phyloP scores from a whole-genome alignment of 2,797 vertebrate species.

The Lepilemur septentrionalis region DNA sequence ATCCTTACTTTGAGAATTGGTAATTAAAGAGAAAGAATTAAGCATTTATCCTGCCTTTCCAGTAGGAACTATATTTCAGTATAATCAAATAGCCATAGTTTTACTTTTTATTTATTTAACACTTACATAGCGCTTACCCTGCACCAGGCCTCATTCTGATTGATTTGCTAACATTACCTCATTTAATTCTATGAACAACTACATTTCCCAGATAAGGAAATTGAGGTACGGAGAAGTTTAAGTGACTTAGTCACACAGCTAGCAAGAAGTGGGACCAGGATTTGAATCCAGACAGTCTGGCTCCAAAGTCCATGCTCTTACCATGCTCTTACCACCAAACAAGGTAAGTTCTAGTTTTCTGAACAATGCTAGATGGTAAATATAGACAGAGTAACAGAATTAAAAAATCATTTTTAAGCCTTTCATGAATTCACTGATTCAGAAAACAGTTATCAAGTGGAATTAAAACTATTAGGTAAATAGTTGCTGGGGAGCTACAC shows the following conservation, averaged over 20 bases:
- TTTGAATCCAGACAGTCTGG: not conserved
- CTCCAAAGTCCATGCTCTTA: not conserved
- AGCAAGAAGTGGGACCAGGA: not conserved
- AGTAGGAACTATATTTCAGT: slow-evolving; percentile 69
- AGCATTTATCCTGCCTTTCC: slow-evolving; percentile 72
- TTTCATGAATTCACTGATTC: slow-evolving; percentile 33
- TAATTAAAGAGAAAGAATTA: slow-evolving; percentile 76
- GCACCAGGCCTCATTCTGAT: slow-evolving; percentile 24
- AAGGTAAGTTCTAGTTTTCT: not conserved
- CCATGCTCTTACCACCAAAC: not conserved
- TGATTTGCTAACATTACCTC: slow-evolving; percentile 13
- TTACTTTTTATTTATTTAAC: slow-evolving; percentile 68
- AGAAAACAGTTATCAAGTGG: not conserved
- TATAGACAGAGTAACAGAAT: not conserved
- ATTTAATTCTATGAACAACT: not conserved
- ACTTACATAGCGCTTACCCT: slow-evolving; percentile 38
- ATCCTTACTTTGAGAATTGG: slow-evolving; percentile 74
- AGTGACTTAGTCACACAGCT: slow-evolving; percentile 18
- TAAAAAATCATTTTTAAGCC: not conserved
- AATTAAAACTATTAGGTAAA: slow-evolving; percentile 24
- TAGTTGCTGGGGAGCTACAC: not conserved
- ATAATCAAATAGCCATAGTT: slow-evolving; percentile 66
- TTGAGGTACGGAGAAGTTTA: not conserved
- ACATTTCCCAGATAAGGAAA: slow-evolving; percentile 26
- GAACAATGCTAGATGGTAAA: not conserved